Evolutionary conservation across 2,797 vertebrate species (phyloP).

Genomic region (Ammospiza maritima): DNA sequence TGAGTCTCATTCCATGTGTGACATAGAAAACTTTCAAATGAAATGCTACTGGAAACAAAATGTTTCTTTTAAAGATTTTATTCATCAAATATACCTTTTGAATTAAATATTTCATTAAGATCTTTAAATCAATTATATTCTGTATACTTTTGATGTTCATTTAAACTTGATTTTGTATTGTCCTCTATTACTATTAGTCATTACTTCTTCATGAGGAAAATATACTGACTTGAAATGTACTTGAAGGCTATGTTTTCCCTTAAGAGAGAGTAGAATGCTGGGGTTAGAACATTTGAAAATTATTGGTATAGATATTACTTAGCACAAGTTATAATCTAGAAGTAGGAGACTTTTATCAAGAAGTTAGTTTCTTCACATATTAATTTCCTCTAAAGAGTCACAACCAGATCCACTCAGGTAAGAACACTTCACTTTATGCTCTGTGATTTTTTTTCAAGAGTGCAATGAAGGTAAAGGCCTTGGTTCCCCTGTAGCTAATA

Average conservation of each 20-base stretch:
- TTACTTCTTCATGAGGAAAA: neutral
- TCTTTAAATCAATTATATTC: neutral
- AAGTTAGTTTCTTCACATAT: neutral
- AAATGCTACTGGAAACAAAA: neutral
- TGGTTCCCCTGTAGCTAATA: neutral
- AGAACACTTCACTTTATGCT: neutral
- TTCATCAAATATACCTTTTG: neutral
- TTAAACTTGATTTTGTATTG: neutral
- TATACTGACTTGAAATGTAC: neutral
- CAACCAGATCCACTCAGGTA: neutral
- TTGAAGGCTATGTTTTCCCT: neutral
- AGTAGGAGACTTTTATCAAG: neutral
- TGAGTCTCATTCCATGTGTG: neutral
- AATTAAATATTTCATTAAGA: neutral
- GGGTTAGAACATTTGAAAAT: neutral
- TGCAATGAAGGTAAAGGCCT: neutral
- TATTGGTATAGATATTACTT: neutral
- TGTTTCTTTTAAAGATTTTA: neutral
- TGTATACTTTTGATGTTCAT: neutral
- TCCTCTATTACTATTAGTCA: neutral
- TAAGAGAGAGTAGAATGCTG: neutral
- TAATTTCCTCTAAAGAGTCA: neutral
- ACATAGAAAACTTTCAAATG: neutral
- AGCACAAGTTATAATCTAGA: neutral
- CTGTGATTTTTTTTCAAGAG: neutral